Evolutionary conservation across 2,888 invertebrate genomes (phyloP).

Genomic region (Pollenia angustigena): DNA sequence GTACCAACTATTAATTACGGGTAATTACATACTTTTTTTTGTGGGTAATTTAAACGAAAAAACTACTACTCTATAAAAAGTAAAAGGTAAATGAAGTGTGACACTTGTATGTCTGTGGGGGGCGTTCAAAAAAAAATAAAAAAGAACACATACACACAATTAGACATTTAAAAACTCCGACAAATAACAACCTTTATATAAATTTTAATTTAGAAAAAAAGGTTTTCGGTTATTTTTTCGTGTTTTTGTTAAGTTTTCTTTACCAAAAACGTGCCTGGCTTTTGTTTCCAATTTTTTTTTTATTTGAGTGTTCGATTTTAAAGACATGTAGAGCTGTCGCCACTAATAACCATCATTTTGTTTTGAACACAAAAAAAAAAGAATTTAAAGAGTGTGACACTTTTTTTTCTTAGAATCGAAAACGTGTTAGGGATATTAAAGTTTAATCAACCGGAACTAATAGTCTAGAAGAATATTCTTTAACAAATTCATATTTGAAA

Average conservation of each 20-base stretch:
- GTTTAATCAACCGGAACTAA: constrained; percentile 72
- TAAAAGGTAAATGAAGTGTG: constrained; percentile 68
- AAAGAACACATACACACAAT: not conserved
- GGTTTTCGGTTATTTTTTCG: constrained; percentile 33
- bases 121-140: constrained; percentile 51
- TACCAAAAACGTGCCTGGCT: constrained; percentile 38
- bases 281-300: not conserved
- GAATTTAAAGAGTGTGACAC: constrained; percentile 39
- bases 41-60: constrained; percentile 1
- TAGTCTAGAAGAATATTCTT: constrained; percentile 44
- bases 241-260: not conserved
- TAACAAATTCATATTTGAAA: constrained; percentile 18
- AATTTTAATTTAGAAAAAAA: constrained; percentile 41
- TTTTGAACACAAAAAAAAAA: constrained; percentile 6
- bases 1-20: constrained; percentile 53
- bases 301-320: constrained; percentile 58
- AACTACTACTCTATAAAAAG: constrained; percentile 52
- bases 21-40: constrained; percentile 53
- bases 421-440: constrained; percentile 68
- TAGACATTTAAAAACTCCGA: not conserved
- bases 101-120: constrained; percentile 66
- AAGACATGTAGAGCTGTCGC: constrained; percentile 68
- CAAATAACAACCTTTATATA: constrained; percentile 49
- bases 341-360: constrained; percentile 64
- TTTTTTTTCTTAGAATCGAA: constrained; percentile 42